Conservation (phyloP, 2,113 vertebrate species). For the Callocephalon fimbriatum region DNA sequence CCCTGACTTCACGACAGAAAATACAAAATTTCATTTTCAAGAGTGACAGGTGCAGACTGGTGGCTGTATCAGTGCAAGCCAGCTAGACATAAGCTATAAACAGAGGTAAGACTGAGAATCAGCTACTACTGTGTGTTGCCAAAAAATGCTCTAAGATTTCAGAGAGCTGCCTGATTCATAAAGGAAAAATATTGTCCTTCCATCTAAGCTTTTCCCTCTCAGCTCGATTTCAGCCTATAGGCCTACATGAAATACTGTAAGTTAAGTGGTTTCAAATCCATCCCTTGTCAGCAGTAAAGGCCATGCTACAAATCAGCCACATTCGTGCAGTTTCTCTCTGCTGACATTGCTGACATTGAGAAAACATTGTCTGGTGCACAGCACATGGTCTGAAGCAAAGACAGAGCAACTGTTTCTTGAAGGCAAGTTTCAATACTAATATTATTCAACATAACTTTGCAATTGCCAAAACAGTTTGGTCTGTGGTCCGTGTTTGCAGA, state of each 20-base stretch:
- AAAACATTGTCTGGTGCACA: not conserved
- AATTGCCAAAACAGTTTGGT: not conserved
- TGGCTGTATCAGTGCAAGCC: not conserved
- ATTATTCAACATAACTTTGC: not conserved
- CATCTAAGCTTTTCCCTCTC: not conserved
- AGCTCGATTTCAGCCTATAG: not conserved
- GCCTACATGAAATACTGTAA: not conserved
- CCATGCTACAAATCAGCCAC: not conserved
- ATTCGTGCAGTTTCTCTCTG: not conserved
- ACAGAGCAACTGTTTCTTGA: not conserved
- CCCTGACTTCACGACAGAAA: not conserved
- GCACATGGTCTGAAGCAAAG: not conserved
- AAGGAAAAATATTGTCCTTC: not conserved
- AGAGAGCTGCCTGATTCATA: not conserved
- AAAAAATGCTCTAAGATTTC: not conserved
- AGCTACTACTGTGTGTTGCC: not conserved
- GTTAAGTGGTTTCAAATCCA: constrained; percentile 7
- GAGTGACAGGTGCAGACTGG: not conserved
- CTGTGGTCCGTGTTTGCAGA: not conserved
- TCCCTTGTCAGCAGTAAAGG: not conserved
- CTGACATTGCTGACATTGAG: not conserved
- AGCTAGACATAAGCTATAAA: not conserved
- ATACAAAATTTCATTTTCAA: not conserved
- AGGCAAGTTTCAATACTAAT: not conserved
- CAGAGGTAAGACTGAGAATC: not conserved